Evolutionary conservation across 2,797 vertebrate genomes (phyloP).

Genomic region (Tadarida brasiliensis): DNA sequence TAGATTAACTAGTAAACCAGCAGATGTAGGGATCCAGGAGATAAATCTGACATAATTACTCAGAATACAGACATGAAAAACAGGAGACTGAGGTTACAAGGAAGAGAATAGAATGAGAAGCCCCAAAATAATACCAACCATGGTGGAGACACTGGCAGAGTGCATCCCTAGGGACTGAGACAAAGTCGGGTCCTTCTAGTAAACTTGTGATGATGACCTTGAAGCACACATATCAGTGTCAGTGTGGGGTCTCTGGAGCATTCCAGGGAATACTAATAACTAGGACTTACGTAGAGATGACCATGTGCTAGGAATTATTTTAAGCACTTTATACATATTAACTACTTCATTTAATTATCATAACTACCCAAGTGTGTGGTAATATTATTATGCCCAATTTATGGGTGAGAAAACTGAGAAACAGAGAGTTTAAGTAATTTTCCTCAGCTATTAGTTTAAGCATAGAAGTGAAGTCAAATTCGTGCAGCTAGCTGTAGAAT

Average conservation of each 20-base stretch:
- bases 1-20: neutral
- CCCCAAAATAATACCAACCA: neutral
- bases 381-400: neutral
- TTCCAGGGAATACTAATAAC: neutral
- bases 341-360: neutral
- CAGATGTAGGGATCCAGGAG: neutral
- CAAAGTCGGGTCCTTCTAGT: neutral
- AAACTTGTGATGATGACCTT: neutral
- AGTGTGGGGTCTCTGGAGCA: neutral
- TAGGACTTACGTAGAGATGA: neutral
- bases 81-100: neutral
- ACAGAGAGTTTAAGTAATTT: neutral
- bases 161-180: neutral
- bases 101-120: neutral
- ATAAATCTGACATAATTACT: neutral
- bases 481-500: neutral
- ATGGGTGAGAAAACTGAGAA: neutral
- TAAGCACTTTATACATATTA: slow-evolving; percentile 7
- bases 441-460: neutral
- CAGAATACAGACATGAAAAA: neutral
- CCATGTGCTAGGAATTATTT: neutral
- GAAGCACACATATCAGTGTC: neutral
- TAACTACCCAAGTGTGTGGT: slow-evolving; percentile 5
- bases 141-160: neutral
- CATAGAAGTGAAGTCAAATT: neutral